Percentiles rank a stretch among this genome's conserved stretches.
These are phyloP conservation scores for Hippasteria phrygiana DNA, from an alignment of 53 echinoderm and acorn worm genomes.

Conservation along the genomic window DNA sequence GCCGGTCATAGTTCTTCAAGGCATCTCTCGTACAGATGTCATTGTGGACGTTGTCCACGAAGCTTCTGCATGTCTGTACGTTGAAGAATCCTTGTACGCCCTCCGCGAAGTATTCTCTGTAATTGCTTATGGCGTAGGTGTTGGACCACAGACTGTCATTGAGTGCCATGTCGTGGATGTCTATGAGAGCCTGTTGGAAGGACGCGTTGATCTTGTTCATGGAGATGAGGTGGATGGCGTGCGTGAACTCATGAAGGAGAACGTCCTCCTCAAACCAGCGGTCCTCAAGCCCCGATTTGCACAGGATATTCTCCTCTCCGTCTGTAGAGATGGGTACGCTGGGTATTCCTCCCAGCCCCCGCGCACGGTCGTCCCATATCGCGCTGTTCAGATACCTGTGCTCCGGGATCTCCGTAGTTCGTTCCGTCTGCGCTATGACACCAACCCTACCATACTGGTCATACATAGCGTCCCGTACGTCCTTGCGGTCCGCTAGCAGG, in stretches of 20 bases:
- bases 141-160: too few relatives aligned
- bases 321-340: slow-evolving; percentile 63
- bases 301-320: slow-evolving; percentile 72
- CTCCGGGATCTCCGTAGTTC: slow-evolving; percentile 81
- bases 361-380: slow-evolving; percentile 51
- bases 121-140: slow-evolving; percentile 59
- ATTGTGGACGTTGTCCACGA: slow-evolving; percentile 46
- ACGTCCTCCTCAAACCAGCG: slow-evolving; percentile 70
- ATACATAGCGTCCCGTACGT: slow-evolving; percentile 73
- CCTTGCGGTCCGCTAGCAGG: slow-evolving; percentile 74
- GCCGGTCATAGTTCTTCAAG: too few relatives aligned
- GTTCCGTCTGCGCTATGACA: slow-evolving; percentile 61
- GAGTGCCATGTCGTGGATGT: background rate
- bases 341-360: slow-evolving; percentile 70
- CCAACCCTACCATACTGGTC: slow-evolving; percentile 69
- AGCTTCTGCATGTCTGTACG: slow-evolving; percentile 38
- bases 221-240: slow-evolving; percentile 73
- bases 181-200: background rate
- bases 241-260: slow-evolving; percentile 77
- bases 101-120: slow-evolving; percentile 71
- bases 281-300: background rate
- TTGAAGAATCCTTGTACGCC: slow-evolving; percentile 79
- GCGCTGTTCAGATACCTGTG: slow-evolving; percentile 56
- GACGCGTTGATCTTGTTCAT: slow-evolving; percentile 17
- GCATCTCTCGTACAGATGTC: slow-evolving; percentile 61